These are phyloP conservation scores for Cheilosia variabilis DNA, from an alignment of 2,888 invertebrate genomes.

Conservation along the genomic window DNA sequence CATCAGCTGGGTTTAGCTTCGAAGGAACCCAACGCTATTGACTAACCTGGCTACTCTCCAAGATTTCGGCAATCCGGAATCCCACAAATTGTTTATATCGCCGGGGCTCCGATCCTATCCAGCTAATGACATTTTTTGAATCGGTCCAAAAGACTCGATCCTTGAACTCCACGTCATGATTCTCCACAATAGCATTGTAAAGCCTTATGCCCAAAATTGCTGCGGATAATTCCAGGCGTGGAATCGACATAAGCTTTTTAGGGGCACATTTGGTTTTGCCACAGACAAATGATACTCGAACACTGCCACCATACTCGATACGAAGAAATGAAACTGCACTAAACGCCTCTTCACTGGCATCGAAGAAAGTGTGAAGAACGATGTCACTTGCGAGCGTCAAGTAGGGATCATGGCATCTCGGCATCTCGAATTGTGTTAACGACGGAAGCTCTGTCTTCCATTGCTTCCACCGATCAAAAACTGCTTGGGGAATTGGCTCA, in stretches of 20 bases:
- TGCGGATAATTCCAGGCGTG: no score
- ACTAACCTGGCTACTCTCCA: constrained; percentile 46
- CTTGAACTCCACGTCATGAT: no score
- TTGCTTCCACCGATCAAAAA: no score
- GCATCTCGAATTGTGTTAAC: background rate
- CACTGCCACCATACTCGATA: background rate
- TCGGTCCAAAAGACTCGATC: no score
- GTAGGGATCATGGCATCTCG: constrained; percentile 30
- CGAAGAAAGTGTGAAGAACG: constrained; percentile 47
- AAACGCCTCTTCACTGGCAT: constrained; percentile 37
- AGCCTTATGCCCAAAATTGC: no score
- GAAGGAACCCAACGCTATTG: constrained; percentile 59
- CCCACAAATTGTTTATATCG: constrained; percentile 66
- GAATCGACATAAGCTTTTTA: no score
- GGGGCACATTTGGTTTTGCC: no score
- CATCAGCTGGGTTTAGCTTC: constrained; percentile 63
- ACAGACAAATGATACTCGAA: no score
- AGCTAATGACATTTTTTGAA: no score
- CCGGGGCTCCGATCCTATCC: constrained; percentile 76
- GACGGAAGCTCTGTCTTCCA: constrained; percentile 4
- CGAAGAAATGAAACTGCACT: constrained; percentile 28
- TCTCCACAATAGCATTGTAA: no score
- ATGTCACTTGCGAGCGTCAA: constrained; percentile 55
- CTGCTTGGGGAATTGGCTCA: no score
- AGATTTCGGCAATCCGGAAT: constrained; percentile 62